Evolutionary conservation across 2,888 invertebrate species (phyloP).

Genomic region (Agriopis aurantiaria): DNA sequence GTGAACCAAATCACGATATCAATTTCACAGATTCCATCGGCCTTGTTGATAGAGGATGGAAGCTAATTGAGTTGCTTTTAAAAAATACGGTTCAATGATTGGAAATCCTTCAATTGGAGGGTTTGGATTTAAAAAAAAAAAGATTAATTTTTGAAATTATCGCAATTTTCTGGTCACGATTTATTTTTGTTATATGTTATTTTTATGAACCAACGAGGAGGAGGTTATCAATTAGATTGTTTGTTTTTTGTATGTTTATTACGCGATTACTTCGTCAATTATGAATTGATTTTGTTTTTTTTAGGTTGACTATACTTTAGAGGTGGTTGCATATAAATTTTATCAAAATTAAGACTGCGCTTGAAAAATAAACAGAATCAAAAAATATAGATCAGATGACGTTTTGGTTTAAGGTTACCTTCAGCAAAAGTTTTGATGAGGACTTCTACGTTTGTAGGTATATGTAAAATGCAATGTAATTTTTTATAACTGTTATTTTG

Average conservation of each 20-base stretch:
- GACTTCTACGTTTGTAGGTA: too few species aligned
- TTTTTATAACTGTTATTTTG: background rate
- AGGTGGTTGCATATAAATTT: too few species aligned
- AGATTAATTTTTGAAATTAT: background rate
- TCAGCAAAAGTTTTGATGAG: too few species aligned
- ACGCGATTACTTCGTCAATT: too few species aligned
- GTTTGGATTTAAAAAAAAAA: background rate
- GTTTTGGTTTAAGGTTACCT: too few species aligned
- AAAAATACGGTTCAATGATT: conserved; percentile 15
- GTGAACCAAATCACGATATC: conserved; percentile 11
- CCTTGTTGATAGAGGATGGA: background rate
- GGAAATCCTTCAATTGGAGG: conserved; percentile 4
- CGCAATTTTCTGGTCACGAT: background rate
- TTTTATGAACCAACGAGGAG: background rate
- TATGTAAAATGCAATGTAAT: background rate
- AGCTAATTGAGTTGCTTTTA: conserved; percentile 10
- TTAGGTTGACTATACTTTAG: too few species aligned
- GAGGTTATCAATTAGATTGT: too few species aligned
- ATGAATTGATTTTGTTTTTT: too few species aligned
- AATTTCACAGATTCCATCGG: conserved; percentile 8
- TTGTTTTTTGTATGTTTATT: too few species aligned
- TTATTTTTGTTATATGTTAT: background rate
- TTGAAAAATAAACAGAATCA: too few species aligned
- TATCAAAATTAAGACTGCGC: too few species aligned
- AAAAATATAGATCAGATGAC: too few species aligned